Evolutionary conservation across 2,113 vertebrate species (phyloP).

Genomic region (Forbesichthys papilliferus): DNA sequence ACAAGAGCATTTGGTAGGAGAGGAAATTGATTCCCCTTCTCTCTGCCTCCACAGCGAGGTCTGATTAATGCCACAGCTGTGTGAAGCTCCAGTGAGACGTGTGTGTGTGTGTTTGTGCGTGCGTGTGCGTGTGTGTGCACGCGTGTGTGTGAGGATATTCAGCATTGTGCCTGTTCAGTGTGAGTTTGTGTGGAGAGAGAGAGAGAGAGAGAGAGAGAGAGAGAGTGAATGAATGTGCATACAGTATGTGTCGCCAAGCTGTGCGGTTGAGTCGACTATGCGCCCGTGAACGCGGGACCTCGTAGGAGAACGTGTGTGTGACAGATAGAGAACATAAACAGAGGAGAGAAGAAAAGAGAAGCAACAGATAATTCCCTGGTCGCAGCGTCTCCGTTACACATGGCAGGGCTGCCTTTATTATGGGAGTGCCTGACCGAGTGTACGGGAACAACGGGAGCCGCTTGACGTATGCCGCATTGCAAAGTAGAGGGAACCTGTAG

Average conservation of each 20-base stretch:
- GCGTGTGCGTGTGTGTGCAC: neutral
- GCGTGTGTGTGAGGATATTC: neutral
- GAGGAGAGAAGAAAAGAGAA: too few relatives aligned
- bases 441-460: too few relatives aligned
- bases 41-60: neutral
- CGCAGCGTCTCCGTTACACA: too few relatives aligned
- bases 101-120: constrained; percentile 4
- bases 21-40: constrained; percentile 30
- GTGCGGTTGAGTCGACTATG: neutral
- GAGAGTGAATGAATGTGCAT: too few relatives aligned
- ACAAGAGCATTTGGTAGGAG: constrained; percentile 4
- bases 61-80: constrained; percentile 22
- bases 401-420: too few relatives aligned
- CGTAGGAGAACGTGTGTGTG: too few relatives aligned
- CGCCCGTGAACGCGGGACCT: neutral
- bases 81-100: constrained; percentile 7
- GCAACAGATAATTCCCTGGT: too few relatives aligned
- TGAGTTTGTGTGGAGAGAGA: neutral
- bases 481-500: too few relatives aligned
- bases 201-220: too few relatives aligned
- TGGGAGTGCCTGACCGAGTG: too few relatives aligned
- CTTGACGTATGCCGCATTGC: too few relatives aligned
- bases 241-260: neutral
- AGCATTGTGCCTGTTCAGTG: neutral
- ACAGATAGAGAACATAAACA: too few relatives aligned